Evolutionary conservation across 2,113 vertebrate species (phyloP).

Genomic region (Cinclus cinclus): DNA sequence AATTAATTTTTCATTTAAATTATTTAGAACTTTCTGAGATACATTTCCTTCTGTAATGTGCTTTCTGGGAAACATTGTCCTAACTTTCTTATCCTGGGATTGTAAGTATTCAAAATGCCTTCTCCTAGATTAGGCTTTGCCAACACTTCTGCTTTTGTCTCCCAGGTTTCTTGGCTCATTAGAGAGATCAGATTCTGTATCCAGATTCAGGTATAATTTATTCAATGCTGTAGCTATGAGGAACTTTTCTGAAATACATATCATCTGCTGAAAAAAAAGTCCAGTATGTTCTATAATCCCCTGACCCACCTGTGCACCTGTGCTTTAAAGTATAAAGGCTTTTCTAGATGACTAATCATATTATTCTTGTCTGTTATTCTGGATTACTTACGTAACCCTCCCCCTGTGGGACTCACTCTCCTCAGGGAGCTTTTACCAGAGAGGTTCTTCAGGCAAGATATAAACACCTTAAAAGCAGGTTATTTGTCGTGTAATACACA

Average conservation of each 20-base stretch:
- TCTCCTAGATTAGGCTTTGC: not conserved
- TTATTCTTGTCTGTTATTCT: constrained; percentile 40
- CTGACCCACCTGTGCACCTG: not conserved
- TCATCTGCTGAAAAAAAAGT: not conserved
- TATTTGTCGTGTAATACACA: constrained; percentile 1
- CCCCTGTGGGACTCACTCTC: not conserved
- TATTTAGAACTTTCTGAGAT: not conserved
- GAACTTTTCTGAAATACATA: not conserved
- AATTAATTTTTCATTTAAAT: not conserved
- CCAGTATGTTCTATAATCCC: not conserved
- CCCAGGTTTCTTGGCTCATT: not conserved
- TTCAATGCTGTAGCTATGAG: not conserved
- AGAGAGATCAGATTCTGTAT: not conserved
- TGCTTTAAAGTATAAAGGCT: constrained; percentile 17
- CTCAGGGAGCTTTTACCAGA: constrained; percentile 1
- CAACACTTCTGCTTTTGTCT: not conserved
- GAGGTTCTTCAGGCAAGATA: constrained; percentile 38
- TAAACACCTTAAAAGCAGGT: constrained; percentile 41
- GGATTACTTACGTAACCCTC: constrained; percentile 52
- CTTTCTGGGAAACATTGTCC: not conserved
- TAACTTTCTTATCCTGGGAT: not conserved
- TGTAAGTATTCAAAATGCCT: not conserved
- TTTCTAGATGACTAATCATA: constrained; percentile 52
- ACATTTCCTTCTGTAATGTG: not conserved
- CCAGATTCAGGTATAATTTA: not conserved